A percentile compares a stretch with the other conserved stretches of the same genome.
Evolutionary conservation across 2,797 vertebrate genomes (phyloP).

Genomic region (Gadopsis bispinosus): DNA sequence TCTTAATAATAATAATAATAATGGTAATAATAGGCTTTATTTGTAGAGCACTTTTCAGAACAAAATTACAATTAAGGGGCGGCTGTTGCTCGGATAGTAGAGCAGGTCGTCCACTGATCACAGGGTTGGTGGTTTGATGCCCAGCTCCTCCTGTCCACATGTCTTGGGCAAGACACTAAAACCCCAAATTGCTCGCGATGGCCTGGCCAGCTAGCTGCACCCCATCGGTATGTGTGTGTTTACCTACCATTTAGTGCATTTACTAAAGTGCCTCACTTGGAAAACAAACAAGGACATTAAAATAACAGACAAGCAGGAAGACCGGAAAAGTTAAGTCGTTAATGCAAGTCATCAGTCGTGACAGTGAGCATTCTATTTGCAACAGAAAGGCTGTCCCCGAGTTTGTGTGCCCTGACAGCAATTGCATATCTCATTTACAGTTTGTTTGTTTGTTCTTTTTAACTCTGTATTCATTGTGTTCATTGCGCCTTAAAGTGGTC

Average conservation of each 20-base stretch:
- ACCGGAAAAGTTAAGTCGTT: background rate
- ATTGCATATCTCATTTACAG: background rate
- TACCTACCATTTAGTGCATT: background rate
- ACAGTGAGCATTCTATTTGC: background rate
- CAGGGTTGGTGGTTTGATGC: no score
- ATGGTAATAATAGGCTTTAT: background rate
- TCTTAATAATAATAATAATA: background rate
- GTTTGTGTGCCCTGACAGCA: background rate
- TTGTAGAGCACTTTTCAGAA: background rate
- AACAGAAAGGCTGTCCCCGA: background rate
- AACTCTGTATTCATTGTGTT: conserved; percentile 3
- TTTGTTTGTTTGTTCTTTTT: background rate
- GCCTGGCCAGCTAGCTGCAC: no score
- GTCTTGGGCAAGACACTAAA: no score
- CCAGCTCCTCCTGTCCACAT: no score
- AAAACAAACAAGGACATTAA: background rate
- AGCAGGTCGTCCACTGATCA: no score
- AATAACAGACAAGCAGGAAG: background rate
- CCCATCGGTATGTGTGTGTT: no score
- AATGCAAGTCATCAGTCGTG: background rate
- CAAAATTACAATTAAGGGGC: background rate
- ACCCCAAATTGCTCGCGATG: no score
- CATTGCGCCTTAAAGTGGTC: background rate
- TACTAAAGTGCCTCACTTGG: background rate
- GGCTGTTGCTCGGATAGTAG: no score